Evolutionary conservation across 2,797 vertebrate genomes (phyloP), one percentile per base, ranked within the genome.

Genomic region (Notolepis coatsorum): DNA sequence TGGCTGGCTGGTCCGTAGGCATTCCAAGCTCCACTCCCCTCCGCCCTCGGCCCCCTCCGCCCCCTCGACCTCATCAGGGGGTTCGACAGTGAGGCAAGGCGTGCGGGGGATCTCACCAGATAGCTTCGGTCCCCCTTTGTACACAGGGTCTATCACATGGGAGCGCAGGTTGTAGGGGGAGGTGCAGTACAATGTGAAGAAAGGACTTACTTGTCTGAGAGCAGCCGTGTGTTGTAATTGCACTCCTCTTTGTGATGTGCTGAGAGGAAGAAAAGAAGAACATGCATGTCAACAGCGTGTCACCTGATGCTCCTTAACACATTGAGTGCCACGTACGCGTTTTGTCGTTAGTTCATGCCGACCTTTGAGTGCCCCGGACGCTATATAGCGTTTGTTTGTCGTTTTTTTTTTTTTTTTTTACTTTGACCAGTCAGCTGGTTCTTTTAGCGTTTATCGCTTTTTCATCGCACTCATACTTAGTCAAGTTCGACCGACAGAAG

Each of bases 151-250:
- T 59, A 81, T 72, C 43, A 74, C 63, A n/a, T 92, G 86, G 70
- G 90, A 84, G 49, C 58, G 70, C n/a, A 91, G 86, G 10, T 51
- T 86, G 90, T 82, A 85, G 65, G 91, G 87, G 68, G 86, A 80
- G 77, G 92, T 84, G 74, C 79, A 70, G 83, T 92, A 92, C 74
- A 91, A 46, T 57, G 86, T 91, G 83, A 92, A 92, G 67, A 90
- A 84, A 71, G 91, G 88, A 94, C 92, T 94, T 93, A 93, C 92
- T 87, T 89, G 90, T 88, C 88, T 90, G 18, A 73, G 69, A 80
- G 77, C 81, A 61, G 89, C 86, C 59, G 67, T 69, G 41, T 88
- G 86, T 49, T 78, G 63, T 18, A 77, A 61, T 56, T 87, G 82
- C 84, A 65, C n/a, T 68, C 77, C 71, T 76, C 73, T 76, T 61